Percentiles rank a stretch among this genome's conserved stretches.
These are phyloP conservation scores for Eublepharis macularius DNA, from an alignment of 2,113 vertebrate species.

Conservation along the genomic window DNA sequence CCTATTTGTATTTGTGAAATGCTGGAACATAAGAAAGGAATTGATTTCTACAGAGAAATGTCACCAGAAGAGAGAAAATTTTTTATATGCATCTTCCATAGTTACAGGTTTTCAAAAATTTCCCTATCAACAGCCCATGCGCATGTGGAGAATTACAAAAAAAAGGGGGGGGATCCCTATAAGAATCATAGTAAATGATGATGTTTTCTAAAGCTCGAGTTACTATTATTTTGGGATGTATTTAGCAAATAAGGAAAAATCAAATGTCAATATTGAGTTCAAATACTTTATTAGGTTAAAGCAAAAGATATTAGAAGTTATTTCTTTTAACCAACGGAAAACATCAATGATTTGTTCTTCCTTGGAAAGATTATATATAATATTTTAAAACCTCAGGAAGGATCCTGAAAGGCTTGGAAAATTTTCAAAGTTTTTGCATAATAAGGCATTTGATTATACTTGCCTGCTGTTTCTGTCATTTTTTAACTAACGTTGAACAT, in stretches of 20 bases:
- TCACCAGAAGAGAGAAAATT: not conserved
- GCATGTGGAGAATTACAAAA: not conserved
- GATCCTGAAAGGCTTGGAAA: not conserved
- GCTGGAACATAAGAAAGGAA: no score
- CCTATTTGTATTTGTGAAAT: no score
- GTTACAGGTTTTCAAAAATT: no score
- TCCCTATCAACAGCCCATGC: no score
- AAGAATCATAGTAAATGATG: not conserved
- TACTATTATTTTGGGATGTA: not conserved
- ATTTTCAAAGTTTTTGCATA: not conserved
- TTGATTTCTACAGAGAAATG: no score
- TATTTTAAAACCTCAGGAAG: no score
- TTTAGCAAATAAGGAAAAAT: not conserved
- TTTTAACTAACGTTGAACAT: not conserved
- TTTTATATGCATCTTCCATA: not conserved
- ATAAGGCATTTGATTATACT: not conserved
- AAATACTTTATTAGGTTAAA: not conserved
- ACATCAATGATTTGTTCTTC: not conserved
- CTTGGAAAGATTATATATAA: not conserved
- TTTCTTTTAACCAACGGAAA: not conserved
- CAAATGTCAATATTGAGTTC: not conserved
- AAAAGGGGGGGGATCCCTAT: no score
- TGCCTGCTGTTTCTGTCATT: not conserved
- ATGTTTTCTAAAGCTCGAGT: not conserved
- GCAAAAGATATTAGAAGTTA: not conserved